Evolutionary conservation across 2,797 vertebrate species (phyloP), one percentile per base, ranked within the genome.

Genomic region (Xenopus petersii): DNA sequence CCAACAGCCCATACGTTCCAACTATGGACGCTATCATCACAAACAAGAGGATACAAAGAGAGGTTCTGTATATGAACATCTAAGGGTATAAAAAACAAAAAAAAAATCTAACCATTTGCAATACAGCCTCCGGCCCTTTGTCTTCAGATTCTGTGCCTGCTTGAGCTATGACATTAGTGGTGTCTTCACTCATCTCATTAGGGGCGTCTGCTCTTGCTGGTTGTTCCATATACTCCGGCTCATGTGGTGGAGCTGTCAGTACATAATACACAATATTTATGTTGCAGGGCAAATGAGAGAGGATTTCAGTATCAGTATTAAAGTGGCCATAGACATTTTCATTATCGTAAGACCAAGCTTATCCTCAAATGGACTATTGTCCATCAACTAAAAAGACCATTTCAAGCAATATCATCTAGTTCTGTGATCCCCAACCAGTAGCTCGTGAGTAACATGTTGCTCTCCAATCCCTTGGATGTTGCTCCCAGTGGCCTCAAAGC

Each of bases 221-320:
- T 82, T 98, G 97, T 81, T 99, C 97, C 93, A 99, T 94, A 89
- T 99, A 98, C 81, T 97, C 96, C 16, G 92, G 92, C 79, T 98
- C 96, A 85, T 93, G 93, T 80, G 92, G 89, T 84, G 90, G 86
- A 70, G 84, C 94, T 98, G 89, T 21, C 86, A 48, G 21, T 42
- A 24, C 2, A 48, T 21, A n/a, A 64, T n/a, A 62, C 30, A 33
- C 49, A 24, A 62, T 13, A 30, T 26, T 12, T 62, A 21, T 42
- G 36, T 42, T 42, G 8, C 36, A 42, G 36, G 36, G 36, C 36
- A 42, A 42, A 6, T 6, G 8, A 42, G 36, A 5, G 36, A 6
- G 8, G 36, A 30, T 21, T 21, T 21, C 21, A 21, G 21, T 21
- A 21, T 21, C 21, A 21, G 21, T 21, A 21, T 21, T 21, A 21